Conservation (phyloP, 2,797 vertebrate genomes). For the Luscinia megarhynchos region DNA sequence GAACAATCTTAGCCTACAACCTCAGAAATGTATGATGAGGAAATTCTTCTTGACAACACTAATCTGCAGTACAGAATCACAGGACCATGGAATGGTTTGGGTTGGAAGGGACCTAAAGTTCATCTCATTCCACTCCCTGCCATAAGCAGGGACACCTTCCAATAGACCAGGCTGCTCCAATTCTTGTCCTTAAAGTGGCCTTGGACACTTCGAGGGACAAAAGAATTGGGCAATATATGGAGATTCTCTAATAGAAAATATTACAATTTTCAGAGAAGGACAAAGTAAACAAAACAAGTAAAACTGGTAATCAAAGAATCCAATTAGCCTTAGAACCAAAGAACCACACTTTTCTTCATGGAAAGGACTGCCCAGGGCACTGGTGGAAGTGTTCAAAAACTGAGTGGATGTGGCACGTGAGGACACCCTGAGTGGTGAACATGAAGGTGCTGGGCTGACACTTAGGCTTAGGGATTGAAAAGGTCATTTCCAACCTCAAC, state of each 20-base stretch:
- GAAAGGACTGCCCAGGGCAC: neutral
- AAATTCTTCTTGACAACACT: neutral
- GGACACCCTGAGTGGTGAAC: neutral
- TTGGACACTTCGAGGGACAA: neutral
- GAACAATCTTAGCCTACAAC: neutral
- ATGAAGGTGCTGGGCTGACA: rapidly evolving
- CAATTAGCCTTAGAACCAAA: neutral
- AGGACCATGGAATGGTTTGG: neutral
- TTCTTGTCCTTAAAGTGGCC: neutral
- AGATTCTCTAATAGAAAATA: neutral
- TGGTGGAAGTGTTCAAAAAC: neutral
- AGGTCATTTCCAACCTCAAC: neutral
- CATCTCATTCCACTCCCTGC: neutral
- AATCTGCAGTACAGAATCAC: neutral
- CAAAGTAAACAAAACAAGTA: neutral
- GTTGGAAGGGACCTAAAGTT: neutral
- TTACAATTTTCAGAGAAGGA: neutral
- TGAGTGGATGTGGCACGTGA: neutral
- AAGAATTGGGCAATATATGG: neutral
- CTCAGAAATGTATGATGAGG: neutral
- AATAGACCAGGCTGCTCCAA: neutral
- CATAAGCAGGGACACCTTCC: neutral
- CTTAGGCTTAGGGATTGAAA: neutral
- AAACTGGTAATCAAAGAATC: neutral
- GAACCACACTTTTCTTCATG: neutral